Evolutionary conservation across 30 jellyfish, hydroid and myxozoan species (phyloP).

Genomic region (Mastigias papua): DNA sequence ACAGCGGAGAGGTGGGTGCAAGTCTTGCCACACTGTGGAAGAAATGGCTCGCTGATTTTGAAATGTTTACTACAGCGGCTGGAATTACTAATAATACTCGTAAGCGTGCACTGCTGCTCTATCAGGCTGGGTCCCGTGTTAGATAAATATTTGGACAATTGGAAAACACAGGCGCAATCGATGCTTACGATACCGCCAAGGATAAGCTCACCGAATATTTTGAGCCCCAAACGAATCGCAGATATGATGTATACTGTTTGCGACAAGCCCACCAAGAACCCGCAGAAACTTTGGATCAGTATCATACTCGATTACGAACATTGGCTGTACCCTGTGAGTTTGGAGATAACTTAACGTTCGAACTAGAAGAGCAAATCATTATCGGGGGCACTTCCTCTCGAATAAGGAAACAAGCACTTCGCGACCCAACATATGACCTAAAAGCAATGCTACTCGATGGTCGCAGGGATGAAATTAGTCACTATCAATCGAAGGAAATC

Average conservation of each 20-base stretch:
- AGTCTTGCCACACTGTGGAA: constrained; percentile 28
- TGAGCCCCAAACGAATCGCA: constrained; percentile 10
- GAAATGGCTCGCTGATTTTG: constrained; percentile 20
- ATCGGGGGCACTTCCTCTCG: constrained; percentile 22
- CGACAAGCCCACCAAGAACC: constrained; percentile 5
- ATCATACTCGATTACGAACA: neutral
- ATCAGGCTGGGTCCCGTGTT: constrained; percentile 33
- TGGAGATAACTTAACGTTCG: neutral
- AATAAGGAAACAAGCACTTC: constrained; percentile 14
- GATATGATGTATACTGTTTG: constrained; percentile 12
- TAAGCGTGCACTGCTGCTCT: constrained; percentile 7
- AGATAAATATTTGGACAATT: constrained; percentile 20
- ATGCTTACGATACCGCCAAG: neutral
- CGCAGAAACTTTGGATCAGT: neutral
- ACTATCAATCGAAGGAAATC: neutral
- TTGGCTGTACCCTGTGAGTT: constrained; percentile 17
- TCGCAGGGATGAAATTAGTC: constrained; percentile 19
- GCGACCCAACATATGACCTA: neutral
- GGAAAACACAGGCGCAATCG: neutral
- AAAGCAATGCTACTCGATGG: constrained; percentile 20
- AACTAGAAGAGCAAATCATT: neutral
- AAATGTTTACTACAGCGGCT: neutral
- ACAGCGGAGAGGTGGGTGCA: neutral
- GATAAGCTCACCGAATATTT: constrained; percentile 11
- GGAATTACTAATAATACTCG: neutral